Evolutionary conservation across 2,797 vertebrate species (phyloP).

Genomic region (Lates japonicus): DNA sequence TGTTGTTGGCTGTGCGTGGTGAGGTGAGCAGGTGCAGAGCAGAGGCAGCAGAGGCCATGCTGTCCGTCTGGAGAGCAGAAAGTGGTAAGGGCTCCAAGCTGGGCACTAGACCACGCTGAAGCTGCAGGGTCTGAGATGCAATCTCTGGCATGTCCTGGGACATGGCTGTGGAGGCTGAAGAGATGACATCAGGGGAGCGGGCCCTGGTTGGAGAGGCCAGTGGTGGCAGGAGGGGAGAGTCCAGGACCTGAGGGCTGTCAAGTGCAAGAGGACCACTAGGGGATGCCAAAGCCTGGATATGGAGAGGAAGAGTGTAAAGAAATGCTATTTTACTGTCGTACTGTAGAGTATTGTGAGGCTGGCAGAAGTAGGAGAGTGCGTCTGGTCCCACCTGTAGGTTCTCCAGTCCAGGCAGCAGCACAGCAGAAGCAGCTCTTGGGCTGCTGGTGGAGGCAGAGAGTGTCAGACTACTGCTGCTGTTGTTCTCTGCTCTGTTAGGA

Average conservation of each 20-base stretch:
- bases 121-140: constrained; percentile 93
- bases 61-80: constrained; percentile 88
- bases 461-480: constrained; percentile 75
- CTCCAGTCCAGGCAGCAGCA: constrained; percentile 92
- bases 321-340: no score
- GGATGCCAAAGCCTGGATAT: constrained; percentile 74
- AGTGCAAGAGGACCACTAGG: constrained; percentile 84
- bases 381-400: constrained; percentile 86
- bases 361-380: not conserved
- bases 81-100: constrained; percentile 75
- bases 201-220: constrained; percentile 94
- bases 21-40: constrained; percentile 94
- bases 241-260: constrained; percentile 89
- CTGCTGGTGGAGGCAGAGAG: constrained; percentile 83
- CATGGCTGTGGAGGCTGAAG: constrained; percentile 96
- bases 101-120: constrained; percentile 73
- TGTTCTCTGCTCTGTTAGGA: constrained; percentile 88
- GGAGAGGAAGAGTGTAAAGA: constrained; percentile 10
- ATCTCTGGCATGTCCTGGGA: constrained; percentile 98
- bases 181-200: constrained; percentile 98
- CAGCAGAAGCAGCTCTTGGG: constrained; percentile 87
- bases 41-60: constrained; percentile 96
- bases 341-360: not conserved
- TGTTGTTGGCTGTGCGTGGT: constrained; percentile 80
- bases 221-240: constrained; percentile 90